A percentile compares a stretch with the other conserved stretches of the same genome.
Conservation (phyloP, 1,140 invertebrate genomes). For the Cataglyphis hispanica region DNA sequence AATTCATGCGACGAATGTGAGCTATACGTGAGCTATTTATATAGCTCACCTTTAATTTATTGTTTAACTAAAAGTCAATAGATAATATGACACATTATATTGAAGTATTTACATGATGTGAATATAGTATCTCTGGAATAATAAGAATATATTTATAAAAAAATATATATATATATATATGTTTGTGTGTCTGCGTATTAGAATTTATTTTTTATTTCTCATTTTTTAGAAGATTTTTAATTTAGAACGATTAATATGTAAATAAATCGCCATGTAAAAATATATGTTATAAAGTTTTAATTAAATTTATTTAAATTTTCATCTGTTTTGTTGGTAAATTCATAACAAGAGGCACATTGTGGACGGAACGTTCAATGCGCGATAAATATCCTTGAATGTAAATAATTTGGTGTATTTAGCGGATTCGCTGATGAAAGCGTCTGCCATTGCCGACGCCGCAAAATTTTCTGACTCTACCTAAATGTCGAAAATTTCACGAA, state of each 20-base stretch:
- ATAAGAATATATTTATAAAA: too few relatives aligned
- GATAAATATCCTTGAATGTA: conserved; percentile 70
- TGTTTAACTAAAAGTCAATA: neutral
- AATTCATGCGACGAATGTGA: neutral
- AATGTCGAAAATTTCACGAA: conserved; percentile 75
- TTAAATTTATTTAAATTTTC: conserved; percentile 4
- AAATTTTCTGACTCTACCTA: conserved; percentile 70
- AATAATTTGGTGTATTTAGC: conserved; percentile 68
- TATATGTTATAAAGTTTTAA: neutral
- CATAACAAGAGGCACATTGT: conserved; percentile 13
- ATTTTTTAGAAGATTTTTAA: neutral
- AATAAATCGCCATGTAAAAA: neutral
- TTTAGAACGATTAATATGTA: neutral
- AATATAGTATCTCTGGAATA: neutral
- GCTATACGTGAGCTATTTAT: neutral
- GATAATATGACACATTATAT: too few relatives aligned
- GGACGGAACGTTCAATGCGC: conserved; percentile 54
- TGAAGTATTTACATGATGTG: too few relatives aligned
- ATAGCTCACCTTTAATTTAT: neutral
- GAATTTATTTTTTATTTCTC: neutral
- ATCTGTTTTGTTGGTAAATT: neutral
- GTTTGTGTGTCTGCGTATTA: neutral
- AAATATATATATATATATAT: too few relatives aligned
- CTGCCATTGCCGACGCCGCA: conserved; percentile 62
- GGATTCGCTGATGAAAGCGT: conserved; percentile 59